Percentiles rank a stretch among this genome's conserved stretches.
phyloP scores from a whole-genome alignment of 2,888 invertebrate genomes.

The Eilema depressum region DNA sequence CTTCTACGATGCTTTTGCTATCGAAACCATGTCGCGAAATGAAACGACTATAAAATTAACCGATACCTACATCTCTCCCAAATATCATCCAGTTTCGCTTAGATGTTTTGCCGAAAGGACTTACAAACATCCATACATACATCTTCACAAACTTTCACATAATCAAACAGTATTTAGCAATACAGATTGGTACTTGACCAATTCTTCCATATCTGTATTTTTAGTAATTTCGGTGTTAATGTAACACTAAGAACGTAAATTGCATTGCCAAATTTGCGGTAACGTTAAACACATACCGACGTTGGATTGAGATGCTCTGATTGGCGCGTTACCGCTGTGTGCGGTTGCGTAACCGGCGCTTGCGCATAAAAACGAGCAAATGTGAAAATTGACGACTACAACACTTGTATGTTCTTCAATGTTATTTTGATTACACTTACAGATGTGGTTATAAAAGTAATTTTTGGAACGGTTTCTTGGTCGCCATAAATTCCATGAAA shows the following conservation, averaged over 20 bases:
- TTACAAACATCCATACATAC: not conserved
- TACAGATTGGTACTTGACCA: conserved; percentile 3
- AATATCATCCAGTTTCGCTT: too few species aligned
- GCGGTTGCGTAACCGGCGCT: conserved; percentile 61
- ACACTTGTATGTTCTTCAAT: conserved; percentile 19
- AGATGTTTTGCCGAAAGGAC: not conserved
- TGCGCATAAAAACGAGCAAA: conserved; percentile 53
- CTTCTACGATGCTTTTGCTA: too few species aligned
- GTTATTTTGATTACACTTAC: conserved; percentile 4
- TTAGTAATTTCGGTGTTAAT: conserved; percentile 28
- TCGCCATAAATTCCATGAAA: not conserved
- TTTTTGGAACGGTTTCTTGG: not conserved
- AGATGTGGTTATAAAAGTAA: not conserved
- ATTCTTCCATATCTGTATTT: conserved; percentile 18
- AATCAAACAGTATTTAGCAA: conserved; percentile 8
- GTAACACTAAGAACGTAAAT: conserved; percentile 32
- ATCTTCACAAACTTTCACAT: not conserved
- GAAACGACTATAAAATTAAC: too few species aligned
- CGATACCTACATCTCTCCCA: too few species aligned
- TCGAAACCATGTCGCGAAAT: too few species aligned
- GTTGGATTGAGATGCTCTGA: conserved; percentile 75
- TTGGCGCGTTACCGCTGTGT: conserved; percentile 65
- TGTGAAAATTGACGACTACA: conserved; percentile 39
- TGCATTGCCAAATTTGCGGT: conserved; percentile 52
- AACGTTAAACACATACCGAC: conserved; percentile 46